Evolutionary conservation across 2,888 invertebrate species (phyloP).

Genomic region (Amphipyra tragopoginis): DNA sequence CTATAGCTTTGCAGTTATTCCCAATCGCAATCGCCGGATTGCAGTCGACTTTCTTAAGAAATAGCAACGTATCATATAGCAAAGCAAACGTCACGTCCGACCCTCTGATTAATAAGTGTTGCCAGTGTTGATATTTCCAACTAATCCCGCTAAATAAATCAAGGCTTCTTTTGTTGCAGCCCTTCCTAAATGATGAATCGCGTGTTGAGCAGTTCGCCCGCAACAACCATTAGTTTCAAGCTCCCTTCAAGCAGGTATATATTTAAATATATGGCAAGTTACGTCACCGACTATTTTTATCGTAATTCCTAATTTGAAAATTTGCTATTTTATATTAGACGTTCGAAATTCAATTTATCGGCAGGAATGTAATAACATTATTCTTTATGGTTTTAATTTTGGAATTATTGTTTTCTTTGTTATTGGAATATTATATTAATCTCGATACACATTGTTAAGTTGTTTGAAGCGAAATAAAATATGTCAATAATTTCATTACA

Average conservation of each 20-base stretch:
- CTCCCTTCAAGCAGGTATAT: constrained; percentile 34
- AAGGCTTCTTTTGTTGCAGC: constrained; percentile 59
- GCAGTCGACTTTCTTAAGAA: constrained; percentile 18
- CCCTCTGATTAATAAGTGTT: constrained; percentile 48
- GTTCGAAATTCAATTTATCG: background rate
- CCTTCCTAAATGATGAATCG: constrained; percentile 68
- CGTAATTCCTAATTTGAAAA: background rate
- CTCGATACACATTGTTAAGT: too few relatives aligned
- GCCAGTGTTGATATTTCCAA: constrained; percentile 47
- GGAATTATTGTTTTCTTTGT: background rate
- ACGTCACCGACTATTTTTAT: constrained; percentile 25
- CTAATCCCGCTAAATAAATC: constrained; percentile 62
- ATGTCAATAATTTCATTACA: too few relatives aligned
- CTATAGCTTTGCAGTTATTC: background rate
- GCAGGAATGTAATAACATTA: background rate
- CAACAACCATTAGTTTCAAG: constrained; percentile 56
- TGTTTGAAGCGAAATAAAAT: too few relatives aligned
- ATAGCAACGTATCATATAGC: constrained; percentile 20
- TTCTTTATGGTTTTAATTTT: background rate
- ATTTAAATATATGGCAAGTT: constrained; percentile 20
- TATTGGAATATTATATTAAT: background rate
- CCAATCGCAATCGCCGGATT: background rate
- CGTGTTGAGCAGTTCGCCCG: constrained; percentile 53
- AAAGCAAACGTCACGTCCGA: constrained; percentile 30
- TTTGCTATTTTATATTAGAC: background rate